Conservation (phyloP, 2,113 vertebrate species). For the Galbula dea region DNA sequence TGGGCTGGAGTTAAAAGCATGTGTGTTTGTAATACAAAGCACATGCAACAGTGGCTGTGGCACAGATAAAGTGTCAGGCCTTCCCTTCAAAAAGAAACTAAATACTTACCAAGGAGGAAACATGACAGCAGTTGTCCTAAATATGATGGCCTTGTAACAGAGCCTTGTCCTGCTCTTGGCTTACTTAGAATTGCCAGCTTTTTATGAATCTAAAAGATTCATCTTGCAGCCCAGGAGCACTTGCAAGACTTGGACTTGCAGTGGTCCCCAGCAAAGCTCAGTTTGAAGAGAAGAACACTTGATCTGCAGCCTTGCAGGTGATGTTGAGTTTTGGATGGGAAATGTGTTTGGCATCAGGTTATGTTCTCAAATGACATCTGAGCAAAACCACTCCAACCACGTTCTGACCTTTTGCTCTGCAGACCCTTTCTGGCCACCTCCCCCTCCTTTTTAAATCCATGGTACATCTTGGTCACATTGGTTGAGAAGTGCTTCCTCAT, state of each 20-base stretch:
- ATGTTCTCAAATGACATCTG: rapidly evolving
- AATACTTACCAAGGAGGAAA: neutral
- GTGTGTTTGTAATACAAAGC: neutral
- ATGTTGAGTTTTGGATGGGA: neutral
- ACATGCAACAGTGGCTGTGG: neutral
- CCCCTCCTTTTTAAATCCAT: neutral
- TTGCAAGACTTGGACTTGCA: neutral
- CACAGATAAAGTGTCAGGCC: neutral
- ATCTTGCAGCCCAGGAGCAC: too few species aligned
- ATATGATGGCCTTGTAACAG: neutral
- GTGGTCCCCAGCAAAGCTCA: neutral
- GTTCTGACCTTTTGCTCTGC: neutral
- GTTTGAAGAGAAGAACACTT: neutral
- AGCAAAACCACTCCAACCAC: neutral
- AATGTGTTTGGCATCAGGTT: neutral
- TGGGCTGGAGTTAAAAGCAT: neutral
- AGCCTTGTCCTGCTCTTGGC: neutral
- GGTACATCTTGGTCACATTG: neutral
- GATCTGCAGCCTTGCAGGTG: neutral
- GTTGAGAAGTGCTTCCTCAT: neutral
- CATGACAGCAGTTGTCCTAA: neutral
- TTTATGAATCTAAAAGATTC: too few species aligned
- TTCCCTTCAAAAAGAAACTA: neutral
- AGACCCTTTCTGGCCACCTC: neutral
- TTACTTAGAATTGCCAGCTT: neutral